A percentile compares a stretch with the other conserved stretches of the same genome.
These are phyloP conservation scores for Pagrus major DNA, from an alignment of 2,113 vertebrate species.

Conservation along the genomic window DNA sequence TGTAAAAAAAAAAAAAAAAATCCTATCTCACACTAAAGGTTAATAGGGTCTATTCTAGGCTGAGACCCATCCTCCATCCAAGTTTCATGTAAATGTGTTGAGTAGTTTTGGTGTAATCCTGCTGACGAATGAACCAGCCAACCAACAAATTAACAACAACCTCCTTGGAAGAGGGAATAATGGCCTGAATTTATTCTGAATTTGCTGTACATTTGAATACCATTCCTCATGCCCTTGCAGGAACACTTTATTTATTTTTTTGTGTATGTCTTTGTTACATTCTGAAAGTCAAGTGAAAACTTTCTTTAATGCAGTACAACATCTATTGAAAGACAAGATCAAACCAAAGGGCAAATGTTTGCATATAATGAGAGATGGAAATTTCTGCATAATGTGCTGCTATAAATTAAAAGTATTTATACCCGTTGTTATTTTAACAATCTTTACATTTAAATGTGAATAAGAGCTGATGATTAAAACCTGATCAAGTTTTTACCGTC, in stretches of 20 bases:
- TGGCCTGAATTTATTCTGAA: slow-evolving; percentile 9
- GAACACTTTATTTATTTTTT: background rate
- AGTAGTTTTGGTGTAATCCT: too few relatives aligned
- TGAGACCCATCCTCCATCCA: too few relatives aligned
- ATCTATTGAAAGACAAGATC: slow-evolving; percentile 28
- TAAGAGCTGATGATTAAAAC: background rate
- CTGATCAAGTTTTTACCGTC: background rate
- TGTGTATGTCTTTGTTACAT: slow-evolving; percentile 20
- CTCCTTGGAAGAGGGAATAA: too few relatives aligned
- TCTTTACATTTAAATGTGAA: slow-evolving; percentile 1
- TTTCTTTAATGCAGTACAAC: slow-evolving; percentile 7
- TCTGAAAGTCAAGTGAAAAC: slow-evolving; percentile 59
- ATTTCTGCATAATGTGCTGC: slow-evolving; percentile 12
- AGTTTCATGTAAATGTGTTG: too few relatives aligned
- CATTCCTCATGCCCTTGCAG: slow-evolving; percentile 24
- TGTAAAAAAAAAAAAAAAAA: too few relatives aligned
- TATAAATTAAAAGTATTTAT: background rate
- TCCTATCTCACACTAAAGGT: too few relatives aligned
- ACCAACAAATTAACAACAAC: too few relatives aligned
- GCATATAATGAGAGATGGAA: slow-evolving; percentile 34
- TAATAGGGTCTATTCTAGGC: too few relatives aligned
- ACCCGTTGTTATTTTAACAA: slow-evolving; percentile 1
- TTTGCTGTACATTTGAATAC: slow-evolving; percentile 10
- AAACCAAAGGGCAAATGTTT: slow-evolving; percentile 35
- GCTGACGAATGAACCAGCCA: too few relatives aligned